phyloP scores from a whole-genome alignment of 2,888 invertebrate genomes.

The Baccha elongata region DNA sequence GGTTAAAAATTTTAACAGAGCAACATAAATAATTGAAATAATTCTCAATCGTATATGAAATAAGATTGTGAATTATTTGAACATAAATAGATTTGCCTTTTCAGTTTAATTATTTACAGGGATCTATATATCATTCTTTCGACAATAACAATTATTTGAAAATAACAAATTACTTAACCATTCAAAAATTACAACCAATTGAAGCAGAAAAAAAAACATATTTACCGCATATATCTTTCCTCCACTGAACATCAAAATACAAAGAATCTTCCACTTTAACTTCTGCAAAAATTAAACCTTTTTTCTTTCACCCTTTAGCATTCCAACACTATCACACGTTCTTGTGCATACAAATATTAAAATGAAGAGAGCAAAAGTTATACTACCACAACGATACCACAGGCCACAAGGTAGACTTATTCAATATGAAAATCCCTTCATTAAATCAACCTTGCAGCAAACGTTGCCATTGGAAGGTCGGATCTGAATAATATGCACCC shows the following conservation, averaged over 20 bases:
- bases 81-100: too few relatives aligned
- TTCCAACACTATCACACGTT: neutral
- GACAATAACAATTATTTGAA: slow-evolving; percentile 12
- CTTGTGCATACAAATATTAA: neutral
- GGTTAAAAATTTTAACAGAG: too few relatives aligned
- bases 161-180: slow-evolving; percentile 69
- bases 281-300: slow-evolving; percentile 9
- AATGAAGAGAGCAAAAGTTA: neutral
- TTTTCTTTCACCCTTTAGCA: neutral
- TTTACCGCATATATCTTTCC: slow-evolving; percentile 12
- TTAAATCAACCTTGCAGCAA: slow-evolving; percentile 62
- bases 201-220: slow-evolving; percentile 63
- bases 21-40: too few relatives aligned
- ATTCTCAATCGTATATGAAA: too few relatives aligned
- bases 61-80: too few relatives aligned
- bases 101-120: too few relatives aligned
- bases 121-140: neutral
- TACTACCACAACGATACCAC: too few relatives aligned
- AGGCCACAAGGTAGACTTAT: slow-evolving; percentile 40
- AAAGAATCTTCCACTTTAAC: slow-evolving; percentile 43
- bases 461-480: slow-evolving; percentile 60
- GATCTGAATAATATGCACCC: slow-evolving; percentile 67
- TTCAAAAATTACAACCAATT: slow-evolving; percentile 68
- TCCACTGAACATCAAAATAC: slow-evolving; percentile 40
- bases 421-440: slow-evolving; percentile 73